Evolutionary conservation across 2,113 vertebrate genomes (phyloP).

Genomic region (Camelus bactrianus): DNA sequence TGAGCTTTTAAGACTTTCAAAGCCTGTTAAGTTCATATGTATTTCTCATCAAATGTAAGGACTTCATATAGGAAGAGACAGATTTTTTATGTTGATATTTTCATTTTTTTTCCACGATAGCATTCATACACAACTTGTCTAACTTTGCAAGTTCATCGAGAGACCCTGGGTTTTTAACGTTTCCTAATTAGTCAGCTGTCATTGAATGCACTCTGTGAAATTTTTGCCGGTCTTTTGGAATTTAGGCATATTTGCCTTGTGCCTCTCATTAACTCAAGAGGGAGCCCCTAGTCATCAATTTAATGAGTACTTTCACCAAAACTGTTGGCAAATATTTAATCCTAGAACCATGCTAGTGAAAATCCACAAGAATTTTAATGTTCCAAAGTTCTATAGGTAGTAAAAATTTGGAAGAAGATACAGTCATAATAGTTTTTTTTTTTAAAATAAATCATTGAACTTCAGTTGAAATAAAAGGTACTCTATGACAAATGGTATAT

Average conservation of each 20-base stretch:
- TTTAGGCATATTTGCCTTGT: neutral
- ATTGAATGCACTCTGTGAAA: neutral
- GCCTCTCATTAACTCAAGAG: neutral
- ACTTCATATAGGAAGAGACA: neutral
- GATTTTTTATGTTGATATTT: neutral
- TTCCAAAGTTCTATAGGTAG: neutral
- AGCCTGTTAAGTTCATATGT: neutral
- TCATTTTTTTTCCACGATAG: neutral
- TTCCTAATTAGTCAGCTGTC: neutral
- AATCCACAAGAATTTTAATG: neutral
- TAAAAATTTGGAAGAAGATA: neutral
- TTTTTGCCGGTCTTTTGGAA: neutral
- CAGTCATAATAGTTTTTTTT: neutral
- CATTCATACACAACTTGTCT: neutral
- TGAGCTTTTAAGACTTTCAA: neutral
- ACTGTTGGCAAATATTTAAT: constrained; percentile 1
- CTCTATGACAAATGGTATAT: neutral
- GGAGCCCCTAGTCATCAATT: neutral
- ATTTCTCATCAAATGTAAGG: neutral
- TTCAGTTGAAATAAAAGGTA: neutral
- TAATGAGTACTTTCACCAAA: neutral
- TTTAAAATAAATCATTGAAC: neutral
- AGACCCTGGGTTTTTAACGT: neutral
- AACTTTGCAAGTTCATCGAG: constrained; percentile 1
- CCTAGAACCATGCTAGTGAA: neutral